Conservation (phyloP, 2,113 vertebrate genomes). For the Pampusana beccarii region DNA sequence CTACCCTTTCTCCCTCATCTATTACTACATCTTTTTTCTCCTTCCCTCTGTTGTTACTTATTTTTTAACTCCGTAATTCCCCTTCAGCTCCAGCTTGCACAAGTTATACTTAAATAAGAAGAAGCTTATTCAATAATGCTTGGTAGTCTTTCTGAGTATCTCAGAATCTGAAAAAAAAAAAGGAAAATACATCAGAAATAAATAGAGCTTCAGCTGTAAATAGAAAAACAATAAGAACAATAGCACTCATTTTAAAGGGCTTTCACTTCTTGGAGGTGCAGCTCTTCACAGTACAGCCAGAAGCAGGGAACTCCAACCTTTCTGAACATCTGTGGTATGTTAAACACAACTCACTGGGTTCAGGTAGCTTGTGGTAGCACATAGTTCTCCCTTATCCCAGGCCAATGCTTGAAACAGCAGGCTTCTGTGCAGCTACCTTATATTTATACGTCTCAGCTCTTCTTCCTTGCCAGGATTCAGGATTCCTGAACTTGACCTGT, state of each 20-base stretch:
- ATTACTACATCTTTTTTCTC: neutral
- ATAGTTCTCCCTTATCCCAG: neutral
- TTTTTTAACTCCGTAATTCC: conserved; percentile 28
- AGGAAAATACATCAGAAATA: neutral
- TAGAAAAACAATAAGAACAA: neutral
- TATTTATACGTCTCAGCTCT: neutral
- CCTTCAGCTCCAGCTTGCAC: neutral
- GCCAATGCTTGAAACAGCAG: neutral
- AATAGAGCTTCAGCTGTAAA: neutral
- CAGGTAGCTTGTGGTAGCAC: neutral
- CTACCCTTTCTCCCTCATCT: neutral
- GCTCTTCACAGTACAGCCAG: neutral
- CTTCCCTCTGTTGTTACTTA: neutral
- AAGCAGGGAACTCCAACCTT: neutral
- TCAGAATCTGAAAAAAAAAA: neutral
- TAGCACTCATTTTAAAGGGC: neutral
- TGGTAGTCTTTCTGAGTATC: neutral
- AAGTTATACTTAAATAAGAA: neutral
- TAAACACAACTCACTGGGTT: neutral
- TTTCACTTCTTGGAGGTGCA: neutral
- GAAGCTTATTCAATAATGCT: neutral
- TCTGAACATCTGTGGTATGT: neutral
- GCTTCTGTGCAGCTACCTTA: neutral
- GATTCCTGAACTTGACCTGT: neutral
- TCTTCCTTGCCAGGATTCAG: neutral